Conservation (phyloP, 2,888 invertebrate species). For the Pristionchus entomophagus region DNA sequence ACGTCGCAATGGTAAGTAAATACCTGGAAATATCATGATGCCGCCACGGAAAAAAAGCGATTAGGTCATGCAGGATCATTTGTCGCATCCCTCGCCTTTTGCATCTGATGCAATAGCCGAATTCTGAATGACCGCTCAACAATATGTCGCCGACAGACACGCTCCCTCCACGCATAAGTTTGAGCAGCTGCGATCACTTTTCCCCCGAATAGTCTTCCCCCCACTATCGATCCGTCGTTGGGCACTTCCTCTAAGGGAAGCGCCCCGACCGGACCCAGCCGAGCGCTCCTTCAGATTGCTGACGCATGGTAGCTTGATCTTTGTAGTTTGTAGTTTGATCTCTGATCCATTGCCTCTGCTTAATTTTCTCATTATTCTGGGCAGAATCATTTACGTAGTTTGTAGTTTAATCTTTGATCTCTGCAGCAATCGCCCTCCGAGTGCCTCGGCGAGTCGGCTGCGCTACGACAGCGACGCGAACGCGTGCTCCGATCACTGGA, state of each 20-base stretch:
- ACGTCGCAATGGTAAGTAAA: too few species aligned
- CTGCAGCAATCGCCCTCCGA: conserved; percentile 44
- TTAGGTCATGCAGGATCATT: too few species aligned
- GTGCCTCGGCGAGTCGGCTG: conserved; percentile 48
- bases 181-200: neutral
- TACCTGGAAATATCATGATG: too few species aligned
- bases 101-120: too few species aligned
- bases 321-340: neutral
- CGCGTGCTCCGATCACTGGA: conserved; percentile 47
- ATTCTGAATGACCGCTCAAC: too few species aligned
- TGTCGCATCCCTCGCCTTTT: too few species aligned
- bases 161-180: neutral
- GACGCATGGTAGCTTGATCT: neutral
- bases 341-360: neutral
- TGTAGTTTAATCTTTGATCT: conserved; percentile 9
- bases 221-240: too few species aligned
- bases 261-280: too few species aligned
- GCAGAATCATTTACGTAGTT: neutral
- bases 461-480: conserved; percentile 47
- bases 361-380: neutral
- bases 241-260: too few species aligned
- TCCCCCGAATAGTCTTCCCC: too few species aligned
- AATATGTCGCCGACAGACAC: too few species aligned
- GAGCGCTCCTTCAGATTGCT: conserved; percentile 13
- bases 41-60: too few species aligned